Evolutionary conservation across 2,797 vertebrate species (phyloP), one percentile per base, ranked within the genome.

Genomic region (Nannoperca obscura): DNA sequence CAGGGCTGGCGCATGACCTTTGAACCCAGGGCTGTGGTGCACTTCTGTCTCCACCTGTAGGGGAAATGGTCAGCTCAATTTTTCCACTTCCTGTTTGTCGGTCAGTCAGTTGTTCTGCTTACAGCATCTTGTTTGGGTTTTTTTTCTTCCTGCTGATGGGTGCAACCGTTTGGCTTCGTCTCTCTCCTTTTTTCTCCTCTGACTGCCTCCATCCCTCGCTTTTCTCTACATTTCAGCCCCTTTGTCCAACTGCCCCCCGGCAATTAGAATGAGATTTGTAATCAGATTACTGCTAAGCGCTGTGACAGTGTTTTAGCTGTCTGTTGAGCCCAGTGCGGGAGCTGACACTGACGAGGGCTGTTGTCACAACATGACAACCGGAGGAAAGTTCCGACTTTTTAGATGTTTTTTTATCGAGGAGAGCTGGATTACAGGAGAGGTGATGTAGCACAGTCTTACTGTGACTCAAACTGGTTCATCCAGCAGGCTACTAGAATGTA

Each of bases 1-100:
- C 95, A 93, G 93, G 93, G 95, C 94, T 94, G 93, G 95, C 94
- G 95, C 96, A 96, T 94, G 95, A 95, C 92, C 89, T 90, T 91
- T 95, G 88, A 93, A 87, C 80, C 93, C 85, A 60, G 88, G 84
- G 85, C 85, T 81, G 79, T 81, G 91, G 92, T 86, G 89, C 83
- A 90, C 92, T 86, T 88, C 88, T 89, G 87, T 87, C 88, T 92
- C 86, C 87, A 92, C 92, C 88, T 92, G 87, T 92, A 89, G 91
- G 89, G 87, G 80, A 84, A 85, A 85, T 34, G 79, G 91, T 86
- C 85, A 74, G 78, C 84, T 83, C 76, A 24, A 54, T 88, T 86
- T 85, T 83, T 83, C 82, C 74, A 86, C 86, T 77, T 80, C 86
- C 85, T 88, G 88, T 91, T 75, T 88, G 90, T 88, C 38, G 54